Conservation (phyloP, 1,140 invertebrate species). For the Orchesella cincta region DNA sequence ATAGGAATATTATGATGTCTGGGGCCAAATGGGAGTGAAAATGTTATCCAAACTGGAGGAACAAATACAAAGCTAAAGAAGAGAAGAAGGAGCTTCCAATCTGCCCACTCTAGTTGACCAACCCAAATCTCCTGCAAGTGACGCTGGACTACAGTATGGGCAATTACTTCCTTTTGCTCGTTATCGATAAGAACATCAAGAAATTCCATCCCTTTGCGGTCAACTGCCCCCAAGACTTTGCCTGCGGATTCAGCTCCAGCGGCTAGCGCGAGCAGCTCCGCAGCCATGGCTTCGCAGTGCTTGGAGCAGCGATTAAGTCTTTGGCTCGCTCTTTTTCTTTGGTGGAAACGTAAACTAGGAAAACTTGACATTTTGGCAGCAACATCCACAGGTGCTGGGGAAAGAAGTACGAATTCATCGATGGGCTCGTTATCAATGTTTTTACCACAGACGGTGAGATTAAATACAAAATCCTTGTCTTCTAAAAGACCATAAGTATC, state of each 20-base stretch:
- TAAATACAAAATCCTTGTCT: constrained; percentile 95
- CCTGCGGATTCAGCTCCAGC: constrained; percentile 91
- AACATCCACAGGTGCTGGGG: constrained; percentile 95
- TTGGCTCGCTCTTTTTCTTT: constrained; percentile 95
- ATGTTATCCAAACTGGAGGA: constrained; percentile 92
- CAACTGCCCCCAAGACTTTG: constrained; percentile 83
- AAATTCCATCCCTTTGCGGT: constrained; percentile 87
- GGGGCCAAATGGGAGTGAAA: constrained; percentile 91
- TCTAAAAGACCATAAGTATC: constrained; percentile 96
- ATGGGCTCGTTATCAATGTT: constrained; percentile 94
- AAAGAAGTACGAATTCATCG: constrained; percentile 93
- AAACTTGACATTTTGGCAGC: constrained; percentile 96
- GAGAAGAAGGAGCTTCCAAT: constrained; percentile 87
- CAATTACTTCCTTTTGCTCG: constrained; percentile 16
- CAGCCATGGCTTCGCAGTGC: constrained; percentile 82
- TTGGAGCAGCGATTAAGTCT: constrained; percentile 89
- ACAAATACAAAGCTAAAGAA: constrained; percentile 88
- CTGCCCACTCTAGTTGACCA: constrained; percentile 90
- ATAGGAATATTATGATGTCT: constrained; percentile 92
- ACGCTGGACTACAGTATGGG: constrained; percentile 71
- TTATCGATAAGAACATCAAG: constrained; percentile 83
- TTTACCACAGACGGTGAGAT: constrained; percentile 97
- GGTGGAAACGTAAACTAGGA: constrained; percentile 56
- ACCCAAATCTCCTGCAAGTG: constrained; percentile 95
- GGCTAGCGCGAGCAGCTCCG: constrained; percentile 89